Conservation (phyloP, 2,888 invertebrate species). For the Nasonia oneida region DNA sequence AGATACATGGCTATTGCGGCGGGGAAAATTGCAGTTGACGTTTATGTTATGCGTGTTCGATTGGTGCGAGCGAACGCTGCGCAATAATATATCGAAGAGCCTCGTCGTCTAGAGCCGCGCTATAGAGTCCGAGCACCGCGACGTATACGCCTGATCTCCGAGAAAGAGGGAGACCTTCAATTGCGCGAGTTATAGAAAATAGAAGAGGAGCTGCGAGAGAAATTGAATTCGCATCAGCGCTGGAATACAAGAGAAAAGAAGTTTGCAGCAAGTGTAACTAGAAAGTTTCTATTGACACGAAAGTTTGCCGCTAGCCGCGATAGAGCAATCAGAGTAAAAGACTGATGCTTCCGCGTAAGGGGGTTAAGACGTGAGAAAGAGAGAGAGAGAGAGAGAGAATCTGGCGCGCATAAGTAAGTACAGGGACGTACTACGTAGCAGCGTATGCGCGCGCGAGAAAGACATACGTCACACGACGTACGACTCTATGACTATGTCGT, state of each 20-base stretch:
- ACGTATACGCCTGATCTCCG: not conserved
- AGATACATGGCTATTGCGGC: not conserved
- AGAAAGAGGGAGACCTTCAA: not conserved
- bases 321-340: too few relatives aligned
- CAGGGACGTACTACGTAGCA: constrained; percentile 28
- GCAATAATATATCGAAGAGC: constrained; percentile 17
- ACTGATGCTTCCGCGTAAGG: too few relatives aligned
- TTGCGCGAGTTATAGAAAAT: not conserved
- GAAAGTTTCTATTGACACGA: too few relatives aligned
- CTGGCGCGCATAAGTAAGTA: constrained; percentile 34
- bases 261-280: not conserved
- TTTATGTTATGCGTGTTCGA: constrained; percentile 39
- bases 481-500: constrained; percentile 27
- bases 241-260: not conserved
- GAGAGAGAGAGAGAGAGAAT: not conserved
- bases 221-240: not conserved
- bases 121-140: not conserved
- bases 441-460: not conserved
- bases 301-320: too few relatives aligned
- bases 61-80: not conserved
- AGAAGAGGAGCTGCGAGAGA: not conserved
- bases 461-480: constrained; percentile 36
- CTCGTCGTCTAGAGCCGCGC: not conserved
- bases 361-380: not conserved
- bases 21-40: constrained; percentile 39